These are phyloP conservation scores for Crotalus viridis DNA, from an alignment of 2,113 vertebrate species.

Conservation along the genomic window DNA sequence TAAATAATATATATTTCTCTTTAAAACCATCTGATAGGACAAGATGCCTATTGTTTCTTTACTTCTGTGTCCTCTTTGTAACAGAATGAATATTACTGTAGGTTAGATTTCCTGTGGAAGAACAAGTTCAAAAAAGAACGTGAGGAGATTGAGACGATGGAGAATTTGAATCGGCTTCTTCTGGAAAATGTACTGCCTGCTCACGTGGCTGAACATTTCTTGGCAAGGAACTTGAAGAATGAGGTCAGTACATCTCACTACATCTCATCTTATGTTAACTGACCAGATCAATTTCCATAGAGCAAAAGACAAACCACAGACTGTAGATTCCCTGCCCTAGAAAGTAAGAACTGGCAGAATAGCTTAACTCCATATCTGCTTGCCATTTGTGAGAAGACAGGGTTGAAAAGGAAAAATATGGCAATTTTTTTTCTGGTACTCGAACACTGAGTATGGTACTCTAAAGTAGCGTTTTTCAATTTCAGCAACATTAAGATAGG, in stretches of 20 bases:
- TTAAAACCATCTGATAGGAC: slow-evolving; percentile 73
- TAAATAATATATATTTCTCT: slow-evolving; percentile 60
- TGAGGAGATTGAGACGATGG: slow-evolving; percentile 99
- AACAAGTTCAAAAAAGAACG: slow-evolving; percentile 99
- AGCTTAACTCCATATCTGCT: background rate
- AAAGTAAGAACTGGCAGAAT: background rate
- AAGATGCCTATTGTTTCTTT: slow-evolving; percentile 91
- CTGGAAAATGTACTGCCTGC: slow-evolving; percentile 96
- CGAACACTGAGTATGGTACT: background rate
- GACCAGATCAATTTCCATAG: background rate
- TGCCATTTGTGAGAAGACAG: background rate
- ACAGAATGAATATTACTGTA: slow-evolving; percentile 99
- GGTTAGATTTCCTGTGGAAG: slow-evolving; percentile 99
- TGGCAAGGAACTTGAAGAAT: slow-evolving; percentile 96
- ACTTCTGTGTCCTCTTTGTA: slow-evolving; percentile 99
- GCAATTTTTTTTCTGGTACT: background rate
- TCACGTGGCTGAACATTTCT: slow-evolving; percentile 96
- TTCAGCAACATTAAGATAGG: background rate
- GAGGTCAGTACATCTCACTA: slow-evolving; percentile 78
- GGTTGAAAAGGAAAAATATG: background rate
- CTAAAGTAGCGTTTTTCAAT: background rate
- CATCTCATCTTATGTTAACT: slow-evolving; percentile 15
- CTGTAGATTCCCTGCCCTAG: background rate
- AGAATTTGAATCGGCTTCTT: slow-evolving; percentile 94
- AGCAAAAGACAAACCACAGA: background rate